Conservation (phyloP, 2,113 vertebrate species). For the Nicator chloris region DNA sequence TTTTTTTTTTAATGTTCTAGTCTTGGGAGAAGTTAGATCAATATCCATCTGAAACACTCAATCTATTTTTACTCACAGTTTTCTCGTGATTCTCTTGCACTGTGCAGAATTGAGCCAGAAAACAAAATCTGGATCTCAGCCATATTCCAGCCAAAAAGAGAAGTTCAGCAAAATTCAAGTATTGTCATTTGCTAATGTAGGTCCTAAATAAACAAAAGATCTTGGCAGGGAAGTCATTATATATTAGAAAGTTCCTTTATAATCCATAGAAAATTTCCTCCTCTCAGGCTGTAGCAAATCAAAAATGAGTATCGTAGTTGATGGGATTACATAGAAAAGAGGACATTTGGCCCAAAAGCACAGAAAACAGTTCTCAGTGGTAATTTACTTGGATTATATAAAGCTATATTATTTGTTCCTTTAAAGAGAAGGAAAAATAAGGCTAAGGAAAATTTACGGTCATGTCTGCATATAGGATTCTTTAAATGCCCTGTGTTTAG, state of each 20-base stretch:
- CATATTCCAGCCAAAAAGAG: not conserved
- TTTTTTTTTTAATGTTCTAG: not conserved
- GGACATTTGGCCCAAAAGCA: not conserved
- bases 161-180: not conserved
- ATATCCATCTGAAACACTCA: not conserved
- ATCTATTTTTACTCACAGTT: not conserved
- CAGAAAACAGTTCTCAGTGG: not conserved
- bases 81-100: not conserved
- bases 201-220: not conserved
- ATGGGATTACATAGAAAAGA: not conserved
- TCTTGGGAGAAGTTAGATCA: not conserved
- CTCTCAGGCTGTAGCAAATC: not conserved
- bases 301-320: rapidly evolving
- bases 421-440: not conserved
- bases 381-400: not conserved
- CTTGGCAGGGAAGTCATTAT: not conserved
- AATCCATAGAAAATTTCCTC: not conserved
- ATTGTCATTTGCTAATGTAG: not conserved
- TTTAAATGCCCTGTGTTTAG: not conserved
- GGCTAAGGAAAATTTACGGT: not conserved
- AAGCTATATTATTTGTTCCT: not conserved
- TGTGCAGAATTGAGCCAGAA: not conserved
- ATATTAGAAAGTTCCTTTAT: not conserved
- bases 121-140: not conserved
- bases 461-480: not conserved